A percentile compares a stretch with the other conserved stretches of the same genome.
Conservation (phyloP, 1,140 invertebrate genomes). For the Leptonema lineaticorne region DNA sequence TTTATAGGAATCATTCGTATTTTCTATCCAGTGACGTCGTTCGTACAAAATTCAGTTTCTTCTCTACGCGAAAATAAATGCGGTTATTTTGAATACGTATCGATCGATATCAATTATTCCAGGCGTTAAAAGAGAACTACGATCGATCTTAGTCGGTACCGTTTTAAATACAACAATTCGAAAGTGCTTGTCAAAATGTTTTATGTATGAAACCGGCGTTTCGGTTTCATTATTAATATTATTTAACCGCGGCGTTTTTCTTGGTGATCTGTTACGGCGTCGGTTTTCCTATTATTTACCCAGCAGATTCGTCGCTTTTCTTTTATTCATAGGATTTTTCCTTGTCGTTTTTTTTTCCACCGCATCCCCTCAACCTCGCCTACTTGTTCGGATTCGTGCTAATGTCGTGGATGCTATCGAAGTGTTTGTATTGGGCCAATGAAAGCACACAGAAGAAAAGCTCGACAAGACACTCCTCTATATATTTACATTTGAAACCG, state of each 20-base stretch:
- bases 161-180: background rate
- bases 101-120: too few relatives aligned
- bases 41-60: too few relatives aligned
- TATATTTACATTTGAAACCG: constrained; percentile 14
- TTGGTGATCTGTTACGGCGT: background rate
- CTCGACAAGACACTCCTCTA: too few relatives aligned
- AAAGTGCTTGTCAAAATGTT: constrained; percentile 23
- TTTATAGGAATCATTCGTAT: too few relatives aligned
- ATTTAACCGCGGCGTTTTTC: constrained; percentile 22
- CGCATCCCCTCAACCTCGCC: too few relatives aligned
- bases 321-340: constrained; percentile 32
- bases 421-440: constrained; percentile 28
- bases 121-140: background rate
- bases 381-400: constrained; percentile 1
- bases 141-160: background rate
- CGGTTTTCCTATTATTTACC: constrained; percentile 32
- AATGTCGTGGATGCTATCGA: constrained; percentile 3
- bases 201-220: constrained; percentile 25
- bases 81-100: too few relatives aligned
- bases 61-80: too few relatives aligned
- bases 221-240: constrained; percentile 31
- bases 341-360: too few relatives aligned
- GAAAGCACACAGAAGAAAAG: too few relatives aligned
- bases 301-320: constrained; percentile 19
- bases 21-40: too few relatives aligned